Evolutionary conservation across 64 coral and sea anemone species (phyloP), one percentile per base, ranked within the genome.

Genomic region (Catalaphyllia jardinei): DNA sequence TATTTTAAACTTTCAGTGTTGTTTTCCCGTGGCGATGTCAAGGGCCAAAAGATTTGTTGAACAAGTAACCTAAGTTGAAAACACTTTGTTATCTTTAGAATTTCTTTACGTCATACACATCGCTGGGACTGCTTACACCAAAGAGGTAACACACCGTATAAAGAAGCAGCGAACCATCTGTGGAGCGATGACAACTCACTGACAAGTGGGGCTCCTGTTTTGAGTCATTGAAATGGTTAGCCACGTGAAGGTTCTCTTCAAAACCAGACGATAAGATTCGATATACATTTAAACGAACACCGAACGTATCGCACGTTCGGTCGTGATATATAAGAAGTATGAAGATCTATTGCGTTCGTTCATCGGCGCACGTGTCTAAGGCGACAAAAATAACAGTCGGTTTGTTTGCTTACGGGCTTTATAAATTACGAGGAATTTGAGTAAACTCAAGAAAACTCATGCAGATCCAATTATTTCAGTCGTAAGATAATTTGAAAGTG

Each of bases 351-450:
- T 50, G 27, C 51, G 81, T 67, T 85, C 33, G 42, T 50, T 85
- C 71, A 85, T 27, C 79, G 18, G 2, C 2, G 57, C 57, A 20
- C 17, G 79, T 67, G 81, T 39, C 10, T 1, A 27, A 24, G 28
- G 33, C 50, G 71, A 71, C 49, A 42, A n/a, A 85, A 64, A 85
- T 49, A 69, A 85, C 8, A 49, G 20, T 20, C 20, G 11, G 38
- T 85, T 71, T 71, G 63, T 85, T 85, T 85, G 64, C 39, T 50
- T 50, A 85, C 62, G 10, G 46, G 63, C 62, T 85, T 85, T 85
- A 24, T 29, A 27, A 69, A 69, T 22, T 85, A 51, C 62, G 63
- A 85, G 29, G 62, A 85, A 85, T 85, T 67, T 71, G 27, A 2
- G 81, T 51, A 24, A 62, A 80, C 54, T 29, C 52, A 49, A 80